A percentile compares a stretch with the other conserved stretches of the same genome.
Conservation (phyloP, 2,888 invertebrate species). For the Spatulosminthurus flaviceps region DNA sequence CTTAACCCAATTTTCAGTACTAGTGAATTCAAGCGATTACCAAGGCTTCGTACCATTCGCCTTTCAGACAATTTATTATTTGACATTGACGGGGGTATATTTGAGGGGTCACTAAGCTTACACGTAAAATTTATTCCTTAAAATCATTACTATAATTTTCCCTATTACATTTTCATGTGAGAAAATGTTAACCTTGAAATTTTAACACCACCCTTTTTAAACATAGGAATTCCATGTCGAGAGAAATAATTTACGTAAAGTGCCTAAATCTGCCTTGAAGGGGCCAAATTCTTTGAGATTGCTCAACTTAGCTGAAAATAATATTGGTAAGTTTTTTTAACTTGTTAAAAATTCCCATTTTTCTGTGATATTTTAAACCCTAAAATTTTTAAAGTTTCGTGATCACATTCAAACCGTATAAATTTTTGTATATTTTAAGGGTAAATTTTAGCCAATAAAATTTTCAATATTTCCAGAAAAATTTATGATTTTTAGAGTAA, state of each 20-base stretch:
- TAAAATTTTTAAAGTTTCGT: too few species aligned
- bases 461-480: too few species aligned
- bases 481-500: too few species aligned
- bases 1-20: constrained; percentile 90
- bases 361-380: too few species aligned
- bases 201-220: constrained; percentile 52
- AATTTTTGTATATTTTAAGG: too few species aligned
- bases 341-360: too few species aligned
- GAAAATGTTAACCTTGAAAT: too few species aligned
- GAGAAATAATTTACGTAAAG: constrained; percentile 78
- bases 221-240: constrained; percentile 85
- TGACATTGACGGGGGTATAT: constrained; percentile 84
- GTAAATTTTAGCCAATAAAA: too few species aligned
- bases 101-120: constrained; percentile 82
- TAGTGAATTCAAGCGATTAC: constrained; percentile 81
- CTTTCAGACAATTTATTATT: constrained; percentile 82
- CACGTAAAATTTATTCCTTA: too few species aligned
- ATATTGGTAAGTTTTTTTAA: constrained; percentile 83
- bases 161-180: constrained; percentile 54
- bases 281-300: constrained; percentile 79
- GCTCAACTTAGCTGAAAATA: constrained; percentile 80
- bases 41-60: constrained; percentile 78
- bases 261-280: constrained; percentile 82
- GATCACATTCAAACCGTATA: too few species aligned
- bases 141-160: too few species aligned